Evolutionary conservation across 1,140 invertebrate genomes (phyloP).

Genomic region (Pogonus chalceus): DNA sequence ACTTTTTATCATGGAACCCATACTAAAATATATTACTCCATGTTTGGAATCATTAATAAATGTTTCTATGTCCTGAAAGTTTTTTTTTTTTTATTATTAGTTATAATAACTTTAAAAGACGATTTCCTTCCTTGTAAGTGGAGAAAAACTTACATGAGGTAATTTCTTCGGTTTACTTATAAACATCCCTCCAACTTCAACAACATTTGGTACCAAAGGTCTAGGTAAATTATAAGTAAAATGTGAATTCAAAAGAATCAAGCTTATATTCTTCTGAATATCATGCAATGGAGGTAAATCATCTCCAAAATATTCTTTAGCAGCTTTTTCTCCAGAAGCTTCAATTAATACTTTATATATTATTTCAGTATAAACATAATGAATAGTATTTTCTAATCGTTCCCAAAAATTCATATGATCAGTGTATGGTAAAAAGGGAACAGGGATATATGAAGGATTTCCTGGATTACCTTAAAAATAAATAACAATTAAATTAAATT

Average conservation of each 20-base stretch:
- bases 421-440: conserved; percentile 40
- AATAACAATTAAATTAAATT: too few relatives aligned
- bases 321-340: conserved; percentile 31
- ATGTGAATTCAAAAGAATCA: conserved; percentile 51
- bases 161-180: conserved; percentile 42
- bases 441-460: conserved; percentile 44
- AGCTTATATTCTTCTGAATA: conserved; percentile 42
- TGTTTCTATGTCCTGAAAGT: conserved; percentile 52
- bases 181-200: conserved; percentile 55
- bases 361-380: conserved; percentile 31
- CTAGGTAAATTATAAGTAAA: conserved; percentile 44
- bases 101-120: too few relatives aligned
- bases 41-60: conserved; percentile 55
- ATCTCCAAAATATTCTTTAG: conserved; percentile 41
- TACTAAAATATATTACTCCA: conserved; percentile 60
- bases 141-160: conserved; percentile 40
- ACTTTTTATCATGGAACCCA: conserved; percentile 56
- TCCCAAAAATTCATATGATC: conserved; percentile 41
- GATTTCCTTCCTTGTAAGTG: too few relatives aligned
- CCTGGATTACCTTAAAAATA: conserved; percentile 43
- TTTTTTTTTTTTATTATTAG: too few relatives aligned
- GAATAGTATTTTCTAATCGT: conserved; percentile 31
- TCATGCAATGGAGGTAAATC: conserved; percentile 45
- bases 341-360: conserved; percentile 32
- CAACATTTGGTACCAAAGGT: conserved; percentile 45